Conservation (phyloP, 2,113 vertebrate genomes). For the Cynoglossus semilaevis region DNA sequence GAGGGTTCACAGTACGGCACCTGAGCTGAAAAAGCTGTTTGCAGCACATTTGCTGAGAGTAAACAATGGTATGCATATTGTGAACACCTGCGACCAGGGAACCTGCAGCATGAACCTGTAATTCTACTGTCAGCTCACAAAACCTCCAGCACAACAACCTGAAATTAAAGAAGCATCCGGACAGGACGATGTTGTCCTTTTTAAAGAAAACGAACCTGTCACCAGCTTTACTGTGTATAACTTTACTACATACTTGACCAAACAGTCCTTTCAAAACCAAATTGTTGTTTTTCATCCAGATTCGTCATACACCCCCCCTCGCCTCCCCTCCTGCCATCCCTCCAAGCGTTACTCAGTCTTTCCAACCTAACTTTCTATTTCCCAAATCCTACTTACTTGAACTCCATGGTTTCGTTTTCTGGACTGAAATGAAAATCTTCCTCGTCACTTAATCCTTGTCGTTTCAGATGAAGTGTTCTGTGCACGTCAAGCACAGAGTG, state of each 20-base stretch:
- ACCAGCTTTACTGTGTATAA: no score
- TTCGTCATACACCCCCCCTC: no score
- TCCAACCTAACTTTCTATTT: slow-evolving; percentile 14
- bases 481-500: slow-evolving; percentile 24
- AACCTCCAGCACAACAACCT: slow-evolving; percentile 7
- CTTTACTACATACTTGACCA: no score
- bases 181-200: slow-evolving; percentile 14
- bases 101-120: slow-evolving; percentile 17
- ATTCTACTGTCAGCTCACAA: slow-evolving; percentile 15
- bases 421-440: slow-evolving; percentile 25
- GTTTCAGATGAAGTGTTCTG: slow-evolving; percentile 31
- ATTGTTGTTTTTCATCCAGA: no score
- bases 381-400: slow-evolving; percentile 62
- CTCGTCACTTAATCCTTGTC: slow-evolving; percentile 49
- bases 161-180: slow-evolving; percentile 1
- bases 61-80: background rate
- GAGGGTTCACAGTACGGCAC: background rate
- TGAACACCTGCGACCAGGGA: background rate
- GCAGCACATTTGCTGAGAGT: background rate
- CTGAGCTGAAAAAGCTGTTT: background rate
- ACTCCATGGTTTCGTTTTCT: slow-evolving; percentile 56
- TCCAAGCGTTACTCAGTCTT: slow-evolving; percentile 1
- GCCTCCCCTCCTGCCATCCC: no score
- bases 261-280: no score
- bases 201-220: slow-evolving; percentile 3